Base-by-base conservation (phyloP, 2,113 vertebrate genomes). In the Desmodus rotundus region DNA sequence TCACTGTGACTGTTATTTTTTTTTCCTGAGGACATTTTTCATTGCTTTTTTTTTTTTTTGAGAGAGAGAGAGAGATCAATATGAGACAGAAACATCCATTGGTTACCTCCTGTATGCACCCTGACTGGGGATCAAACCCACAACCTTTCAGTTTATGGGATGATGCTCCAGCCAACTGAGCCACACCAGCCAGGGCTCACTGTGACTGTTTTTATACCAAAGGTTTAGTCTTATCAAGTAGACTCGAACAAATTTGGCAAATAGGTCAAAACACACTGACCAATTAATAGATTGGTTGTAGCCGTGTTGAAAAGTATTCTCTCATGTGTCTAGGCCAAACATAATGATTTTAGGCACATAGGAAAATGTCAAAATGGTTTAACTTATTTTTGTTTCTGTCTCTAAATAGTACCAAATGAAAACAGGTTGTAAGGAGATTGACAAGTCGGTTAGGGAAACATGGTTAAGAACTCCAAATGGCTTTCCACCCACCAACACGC, bases 381-480 rank as follows among this genome's bases (percentile, higher is more conserved):
- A 52, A 50, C 17, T 93, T 56, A 67, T 72, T 82, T 95, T 94
- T 84, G 20, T 80, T 56, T 91, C 26, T 91, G n/a, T 89, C 54
- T 89, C 54, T 41, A 93, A 73, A 91, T 54, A 70, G 54, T 65
- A 61, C 9, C 19, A 45, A 26, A 22, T 28, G 47, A 89, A 91
- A 92, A 74, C 7, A 28, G 28, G 16, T 8, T 13, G 2, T n/a
- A 78, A 63, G n/a, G 68, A 92, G 13, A 3, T 58, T 52, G 14
- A n/a, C 19, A 52, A 72, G 22, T 50, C 52, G 43, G 15, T 74
- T 92, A 26, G 4, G 20, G 43, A 73, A 87, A 43, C 47, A 36
- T 17, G 70, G 56, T 47, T 4, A 61, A 26, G 80, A 67, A 80
- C 2, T 26, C 28, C 4, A 72, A 38, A 63, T 5, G 77, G 43